These are phyloP conservation scores for Lepidotrigona ventralis DNA, from an alignment of 1,140 invertebrate species.

Conservation along the genomic window DNA sequence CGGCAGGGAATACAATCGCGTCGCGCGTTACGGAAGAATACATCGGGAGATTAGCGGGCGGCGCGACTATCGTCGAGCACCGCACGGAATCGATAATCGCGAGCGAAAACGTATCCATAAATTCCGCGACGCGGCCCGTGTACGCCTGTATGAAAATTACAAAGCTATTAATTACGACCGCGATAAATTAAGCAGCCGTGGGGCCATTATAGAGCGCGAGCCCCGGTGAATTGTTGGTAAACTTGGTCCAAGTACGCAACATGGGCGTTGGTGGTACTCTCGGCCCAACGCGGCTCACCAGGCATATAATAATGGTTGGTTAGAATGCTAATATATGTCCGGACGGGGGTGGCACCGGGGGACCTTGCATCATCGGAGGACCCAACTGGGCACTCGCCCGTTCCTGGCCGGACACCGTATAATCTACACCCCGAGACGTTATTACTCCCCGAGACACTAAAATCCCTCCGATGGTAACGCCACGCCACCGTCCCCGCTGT, in stretches of 20 bases:
- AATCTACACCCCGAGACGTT: constrained; percentile 79
- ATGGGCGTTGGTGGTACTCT: constrained; percentile 72
- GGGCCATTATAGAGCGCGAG: constrained; percentile 79
- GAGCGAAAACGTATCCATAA: constrained; percentile 72
- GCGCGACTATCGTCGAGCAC: constrained; percentile 52
- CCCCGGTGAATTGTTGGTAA: constrained; percentile 80
- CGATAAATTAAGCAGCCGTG: constrained; percentile 80
- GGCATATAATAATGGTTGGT: constrained; percentile 80
- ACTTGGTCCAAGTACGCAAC: constrained; percentile 80
- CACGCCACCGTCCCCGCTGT: constrained; percentile 29
- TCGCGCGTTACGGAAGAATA: constrained; percentile 35
- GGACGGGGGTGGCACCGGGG: constrained; percentile 75
- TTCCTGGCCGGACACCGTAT: constrained; percentile 77
- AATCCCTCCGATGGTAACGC: constrained; percentile 66
- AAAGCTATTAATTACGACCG: constrained; percentile 80
- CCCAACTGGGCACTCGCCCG: constrained; percentile 78
- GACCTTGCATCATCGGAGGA: constrained; percentile 80
- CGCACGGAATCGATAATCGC: constrained; percentile 70
- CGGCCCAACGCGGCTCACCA: constrained; percentile 77
- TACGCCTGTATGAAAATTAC: constrained; percentile 79
- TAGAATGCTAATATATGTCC: constrained; percentile 81
- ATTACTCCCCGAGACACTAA: constrained; percentile 80
- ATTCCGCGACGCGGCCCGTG: constrained; percentile 67
- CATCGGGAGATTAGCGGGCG: constrained; percentile 40
- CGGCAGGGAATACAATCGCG: background rate